Evolutionary conservation across 2,113 vertebrate species (phyloP).

Genomic region (Dasypus novemcinctus): DNA sequence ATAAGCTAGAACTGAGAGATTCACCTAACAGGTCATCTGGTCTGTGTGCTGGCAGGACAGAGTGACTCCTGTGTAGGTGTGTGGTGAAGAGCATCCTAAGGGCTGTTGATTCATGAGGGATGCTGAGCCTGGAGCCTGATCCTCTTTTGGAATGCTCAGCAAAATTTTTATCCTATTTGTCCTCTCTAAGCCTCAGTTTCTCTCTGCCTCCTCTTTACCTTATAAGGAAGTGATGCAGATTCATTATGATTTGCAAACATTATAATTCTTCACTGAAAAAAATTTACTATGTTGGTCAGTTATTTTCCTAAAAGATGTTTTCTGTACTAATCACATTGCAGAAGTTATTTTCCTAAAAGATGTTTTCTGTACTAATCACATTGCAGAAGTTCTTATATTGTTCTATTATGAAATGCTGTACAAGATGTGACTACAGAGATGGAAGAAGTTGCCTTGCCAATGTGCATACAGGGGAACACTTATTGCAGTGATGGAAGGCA

Average conservation of each 20-base stretch:
- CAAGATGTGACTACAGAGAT: neutral
- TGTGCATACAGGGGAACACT: too few species aligned
- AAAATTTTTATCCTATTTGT: neutral
- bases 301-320: conserved; percentile 3
- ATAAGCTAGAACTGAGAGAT: neutral
- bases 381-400: neutral
- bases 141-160: neutral
- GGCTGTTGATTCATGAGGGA: neutral
- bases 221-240: neutral
- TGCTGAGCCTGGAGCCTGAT: neutral
- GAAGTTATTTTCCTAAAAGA: neutral
- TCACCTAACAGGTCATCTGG: neutral
- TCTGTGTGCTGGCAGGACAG: neutral
- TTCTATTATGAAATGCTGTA: neutral
- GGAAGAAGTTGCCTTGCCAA: too few species aligned
- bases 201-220: neutral
- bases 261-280: neutral
- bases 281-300: neutral
- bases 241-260: neutral
- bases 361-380: neutral
- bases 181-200: conserved; percentile 13
- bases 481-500: too few species aligned
- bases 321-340: neutral
- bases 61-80: neutral
- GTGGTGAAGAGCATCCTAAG: neutral